Conservation (phyloP, 1,140 invertebrate genomes). For the Hylyphantes graminicola region DNA sequence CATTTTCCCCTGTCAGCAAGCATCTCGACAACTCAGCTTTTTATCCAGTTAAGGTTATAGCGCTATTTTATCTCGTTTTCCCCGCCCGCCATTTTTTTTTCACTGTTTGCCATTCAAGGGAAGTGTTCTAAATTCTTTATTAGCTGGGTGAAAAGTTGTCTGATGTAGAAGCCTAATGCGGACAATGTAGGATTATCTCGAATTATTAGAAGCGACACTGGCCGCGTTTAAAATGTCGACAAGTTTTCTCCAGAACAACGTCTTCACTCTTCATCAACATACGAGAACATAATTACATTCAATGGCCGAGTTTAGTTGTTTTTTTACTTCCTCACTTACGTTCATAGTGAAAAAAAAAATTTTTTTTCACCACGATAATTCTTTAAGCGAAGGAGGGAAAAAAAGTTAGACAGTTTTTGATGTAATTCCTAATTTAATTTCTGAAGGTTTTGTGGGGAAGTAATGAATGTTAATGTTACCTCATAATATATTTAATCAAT, state of each 20-base stretch:
- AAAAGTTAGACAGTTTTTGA: slow-evolving; percentile 59
- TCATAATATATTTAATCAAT: slow-evolving; percentile 60
- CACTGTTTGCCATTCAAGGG: slow-evolving; percentile 4
- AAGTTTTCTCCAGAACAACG: slow-evolving; percentile 26
- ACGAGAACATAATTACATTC: slow-evolving; percentile 48
- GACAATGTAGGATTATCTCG: slow-evolving; percentile 44
- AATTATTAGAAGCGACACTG: slow-evolving; percentile 55
- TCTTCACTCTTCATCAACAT: slow-evolving; percentile 49
- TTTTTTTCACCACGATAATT: slow-evolving; percentile 41
- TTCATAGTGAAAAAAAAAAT: slow-evolving; percentile 14
- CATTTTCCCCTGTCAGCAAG: slow-evolving; percentile 47
- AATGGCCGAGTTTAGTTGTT: slow-evolving; percentile 49
- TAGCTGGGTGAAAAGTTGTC: slow-evolving; percentile 60
- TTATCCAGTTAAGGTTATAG: slow-evolving; percentile 59
- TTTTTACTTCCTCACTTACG: slow-evolving; percentile 10
- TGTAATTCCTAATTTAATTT: slow-evolving; percentile 59
- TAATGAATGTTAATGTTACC: slow-evolving; percentile 59
- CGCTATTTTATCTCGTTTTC: slow-evolving; percentile 51
- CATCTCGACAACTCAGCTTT: slow-evolving; percentile 55
- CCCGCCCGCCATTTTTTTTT: slow-evolving; percentile 17
- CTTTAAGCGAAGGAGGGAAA: slow-evolving; percentile 20
- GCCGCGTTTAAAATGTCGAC: slow-evolving; percentile 31
- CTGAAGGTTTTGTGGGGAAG: slow-evolving; percentile 2
- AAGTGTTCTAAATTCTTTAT: slow-evolving; percentile 59
- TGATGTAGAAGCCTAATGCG: slow-evolving; percentile 45